Evolutionary conservation across 30 jellyfish, hydroid and myxozoan species (phyloP), one percentile per base, ranked within the genome.

Genomic region (Nemopilema nomurai): DNA sequence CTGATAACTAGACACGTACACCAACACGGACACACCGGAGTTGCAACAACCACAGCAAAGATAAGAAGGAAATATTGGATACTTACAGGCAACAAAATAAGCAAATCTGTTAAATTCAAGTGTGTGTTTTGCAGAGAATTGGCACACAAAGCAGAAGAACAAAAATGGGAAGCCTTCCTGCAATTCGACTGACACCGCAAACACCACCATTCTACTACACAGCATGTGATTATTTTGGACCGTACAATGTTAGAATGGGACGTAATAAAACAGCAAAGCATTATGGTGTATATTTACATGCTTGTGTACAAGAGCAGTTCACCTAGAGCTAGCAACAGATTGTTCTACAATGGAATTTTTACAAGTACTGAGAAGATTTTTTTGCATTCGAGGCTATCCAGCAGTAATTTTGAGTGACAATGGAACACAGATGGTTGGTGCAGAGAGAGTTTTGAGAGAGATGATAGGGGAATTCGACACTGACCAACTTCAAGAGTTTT

Each of bases 351-450:
- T 53, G 72, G 89, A 28, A 22, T 74, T 82, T 28, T 62, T 84
- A 29, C 93, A 78, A 84, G 96, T 85, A 27, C 70, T 91, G 41
- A 79, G 90, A 80, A 71, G 90, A 71, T 91, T 91, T 77, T 80
- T 79, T 84, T 24, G 89, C 74, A 79, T 57, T 49, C 87, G 90
- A 85, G 97, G 93, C 24, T 89, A 41, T 33, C 97, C 93, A 62
- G 83, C 62, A 73, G 82, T 49, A 57, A 90, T 90, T 49, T 21
- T 50, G 69, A 76, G 96, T 71, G 92, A 90, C 86, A 73, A 84
- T 76, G 96, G 92, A 31, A 28, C 85, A 26, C 89, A 85, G 89
- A 53, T 83, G 83, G 92, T 90, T 77, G 90, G 92, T 25, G 89
- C 91, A 29, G 86, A 76, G 49, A 83, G 71, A 79, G 70, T 33